These are phyloP conservation scores for Petrocephalus sullivani DNA, from an alignment of 2,797 vertebrate species.

Conservation along the genomic window DNA sequence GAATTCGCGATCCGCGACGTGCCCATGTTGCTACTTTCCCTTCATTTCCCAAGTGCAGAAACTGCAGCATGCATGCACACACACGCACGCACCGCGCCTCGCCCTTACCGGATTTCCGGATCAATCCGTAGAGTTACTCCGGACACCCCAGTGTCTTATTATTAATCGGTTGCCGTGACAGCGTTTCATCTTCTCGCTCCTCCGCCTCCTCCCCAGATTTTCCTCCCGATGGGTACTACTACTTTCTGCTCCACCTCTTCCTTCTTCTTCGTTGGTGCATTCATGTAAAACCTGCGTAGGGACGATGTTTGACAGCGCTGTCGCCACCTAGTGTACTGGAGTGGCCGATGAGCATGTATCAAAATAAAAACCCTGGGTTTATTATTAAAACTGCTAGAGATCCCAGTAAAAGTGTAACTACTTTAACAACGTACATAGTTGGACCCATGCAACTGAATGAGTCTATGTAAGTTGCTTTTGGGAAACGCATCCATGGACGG, in stretches of 20 bases:
- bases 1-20: neutral
- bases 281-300: neutral
- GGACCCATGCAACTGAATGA: too few species aligned
- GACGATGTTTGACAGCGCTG: neutral
- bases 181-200: neutral
- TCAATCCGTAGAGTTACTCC: neutral
- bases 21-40: neutral
- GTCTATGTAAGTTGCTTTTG: too few species aligned
- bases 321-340: slow-evolving; percentile 15
- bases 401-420: neutral
- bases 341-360: neutral
- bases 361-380: neutral
- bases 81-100: neutral
- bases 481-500: too few species aligned
- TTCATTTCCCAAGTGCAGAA: neutral
- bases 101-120: neutral
- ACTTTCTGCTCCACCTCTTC: neutral
- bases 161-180: neutral
- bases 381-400: neutral
- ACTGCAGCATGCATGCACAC: neutral
- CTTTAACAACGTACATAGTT: too few species aligned
- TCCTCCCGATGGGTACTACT: neutral
- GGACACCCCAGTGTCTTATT: neutral
- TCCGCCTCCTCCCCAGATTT: neutral
- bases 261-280: neutral